A percentile compares a stretch with the other conserved stretches of the same genome.
Conservation (phyloP, 2,113 vertebrate genomes). For the Colius striatus region DNA sequence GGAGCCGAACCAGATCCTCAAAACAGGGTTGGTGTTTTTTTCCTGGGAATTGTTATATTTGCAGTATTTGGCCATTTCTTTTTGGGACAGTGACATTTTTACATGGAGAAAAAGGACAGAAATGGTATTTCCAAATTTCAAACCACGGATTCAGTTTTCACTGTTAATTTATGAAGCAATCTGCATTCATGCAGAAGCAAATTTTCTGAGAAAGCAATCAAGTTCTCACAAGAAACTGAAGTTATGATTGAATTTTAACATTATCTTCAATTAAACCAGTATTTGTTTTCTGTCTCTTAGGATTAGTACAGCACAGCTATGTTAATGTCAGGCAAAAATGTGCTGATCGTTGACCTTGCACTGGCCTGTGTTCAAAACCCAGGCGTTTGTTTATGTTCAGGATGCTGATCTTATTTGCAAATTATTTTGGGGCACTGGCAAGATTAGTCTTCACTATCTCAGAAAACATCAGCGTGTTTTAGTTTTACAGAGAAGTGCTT, state of each 20-base stretch:
- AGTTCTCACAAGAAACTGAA: constrained; percentile 64
- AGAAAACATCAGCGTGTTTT: not conserved
- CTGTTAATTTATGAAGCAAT: constrained; percentile 27
- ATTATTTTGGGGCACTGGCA: constrained; percentile 45
- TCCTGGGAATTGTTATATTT: not conserved
- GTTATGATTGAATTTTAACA: constrained; percentile 66
- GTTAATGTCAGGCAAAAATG: constrained; percentile 65
- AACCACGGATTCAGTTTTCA: not conserved
- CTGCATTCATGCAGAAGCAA: not conserved
- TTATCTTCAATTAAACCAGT: constrained; percentile 61
- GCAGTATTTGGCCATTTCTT: not conserved
- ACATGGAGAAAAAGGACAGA: not conserved
- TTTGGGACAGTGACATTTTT: not conserved
- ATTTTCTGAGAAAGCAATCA: constrained; percentile 63
- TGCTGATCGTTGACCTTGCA: constrained; percentile 55
- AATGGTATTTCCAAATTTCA: not conserved
- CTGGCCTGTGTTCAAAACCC: constrained; percentile 64
- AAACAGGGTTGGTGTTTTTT: not conserved
- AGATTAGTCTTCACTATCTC: constrained; percentile 28
- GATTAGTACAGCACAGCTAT: constrained; percentile 51
- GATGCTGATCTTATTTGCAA: constrained; percentile 61
- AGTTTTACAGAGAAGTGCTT: not conserved
- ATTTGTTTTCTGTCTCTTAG: constrained; percentile 63
- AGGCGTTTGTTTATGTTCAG: constrained; percentile 48
- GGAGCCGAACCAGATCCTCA: not conserved